Evolutionary conservation across 2,113 vertebrate genomes (phyloP).

Genomic region (Speoplatyrhinus poulsoni): DNA sequence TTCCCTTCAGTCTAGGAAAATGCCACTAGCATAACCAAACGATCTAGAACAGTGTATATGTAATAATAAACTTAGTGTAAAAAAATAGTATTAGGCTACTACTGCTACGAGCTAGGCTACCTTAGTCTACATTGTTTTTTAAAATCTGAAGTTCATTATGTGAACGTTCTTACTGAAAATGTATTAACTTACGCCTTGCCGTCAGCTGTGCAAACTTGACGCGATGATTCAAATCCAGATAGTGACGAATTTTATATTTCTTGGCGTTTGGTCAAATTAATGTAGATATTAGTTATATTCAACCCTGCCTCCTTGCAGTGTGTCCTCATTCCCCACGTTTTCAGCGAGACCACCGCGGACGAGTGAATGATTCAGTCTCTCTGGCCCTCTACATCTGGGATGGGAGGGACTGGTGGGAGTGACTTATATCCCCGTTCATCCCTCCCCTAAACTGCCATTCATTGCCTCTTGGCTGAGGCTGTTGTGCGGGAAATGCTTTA

Average conservation of each 20-base stretch:
- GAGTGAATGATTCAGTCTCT: constrained; percentile 59
- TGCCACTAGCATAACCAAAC: background rate
- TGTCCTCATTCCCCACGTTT: constrained; percentile 62
- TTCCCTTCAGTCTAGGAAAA: constrained; percentile 28
- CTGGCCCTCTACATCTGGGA: constrained; percentile 25
- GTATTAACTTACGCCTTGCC: constrained; percentile 50
- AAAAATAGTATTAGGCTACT: background rate
- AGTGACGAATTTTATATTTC: background rate
- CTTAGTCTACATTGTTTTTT: no score
- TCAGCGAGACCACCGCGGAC: constrained; percentile 46
- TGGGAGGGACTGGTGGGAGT: constrained; percentile 49
- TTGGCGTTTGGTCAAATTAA: background rate
- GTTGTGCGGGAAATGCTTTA: background rate
- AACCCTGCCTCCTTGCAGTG: constrained; percentile 12
- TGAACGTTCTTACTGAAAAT: background rate
- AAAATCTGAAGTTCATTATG: background rate
- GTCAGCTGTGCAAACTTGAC: constrained; percentile 8
- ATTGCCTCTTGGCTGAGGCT: background rate
- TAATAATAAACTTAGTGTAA: background rate
- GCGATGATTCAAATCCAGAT: constrained; percentile 17
- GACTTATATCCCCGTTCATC: background rate
- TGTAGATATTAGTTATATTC: background rate
- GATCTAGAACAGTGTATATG: background rate
- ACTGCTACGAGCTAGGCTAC: no score
- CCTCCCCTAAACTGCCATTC: constrained; percentile 29